Percentiles rank a stretch among this genome's conserved stretches.
Conservation (phyloP, 2,888 invertebrate species). For the Fissipunctia ypsillon region DNA sequence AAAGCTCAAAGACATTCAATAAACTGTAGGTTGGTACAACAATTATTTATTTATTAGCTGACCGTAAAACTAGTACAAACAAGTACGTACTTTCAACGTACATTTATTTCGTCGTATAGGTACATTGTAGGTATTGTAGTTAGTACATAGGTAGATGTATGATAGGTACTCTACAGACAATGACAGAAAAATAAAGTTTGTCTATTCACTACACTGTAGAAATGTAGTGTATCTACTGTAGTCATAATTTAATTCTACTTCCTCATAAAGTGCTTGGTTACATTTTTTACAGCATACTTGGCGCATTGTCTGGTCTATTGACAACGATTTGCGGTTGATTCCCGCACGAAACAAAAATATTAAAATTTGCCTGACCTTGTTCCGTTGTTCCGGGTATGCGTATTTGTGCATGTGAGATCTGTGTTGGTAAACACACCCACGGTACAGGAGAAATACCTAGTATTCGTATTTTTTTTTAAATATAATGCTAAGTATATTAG, state of each 20-base stretch:
- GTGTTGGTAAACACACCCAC: constrained; percentile 28
- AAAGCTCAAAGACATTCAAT: not conserved
- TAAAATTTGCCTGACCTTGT: constrained; percentile 39
- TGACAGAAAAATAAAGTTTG: constrained; percentile 3
- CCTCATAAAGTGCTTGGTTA: constrained; percentile 14
- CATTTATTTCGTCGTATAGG: not conserved
- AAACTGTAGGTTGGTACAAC: not conserved
- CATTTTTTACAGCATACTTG: constrained; percentile 19
- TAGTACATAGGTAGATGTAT: not conserved
- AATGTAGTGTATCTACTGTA: no score
- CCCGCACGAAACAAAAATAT: constrained; percentile 33
- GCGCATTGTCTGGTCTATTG: constrained; percentile 25
- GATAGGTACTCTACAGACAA: not conserved
- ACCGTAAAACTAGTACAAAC: not conserved
- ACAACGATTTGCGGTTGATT: constrained; percentile 28
- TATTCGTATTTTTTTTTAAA: not conserved
- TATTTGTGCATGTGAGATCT: constrained; percentile 44
- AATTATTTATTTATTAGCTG: not conserved
- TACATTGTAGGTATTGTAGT: not conserved
- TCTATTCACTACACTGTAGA: not conserved
- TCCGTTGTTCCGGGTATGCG: constrained; percentile 41
- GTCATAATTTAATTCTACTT: constrained; percentile 19
- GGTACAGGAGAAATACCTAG: constrained; percentile 31
- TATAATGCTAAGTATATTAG: not conserved
- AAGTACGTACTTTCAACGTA: not conserved